Conservation (phyloP, 1,140 invertebrate genomes). For the Coelopa frigida region DNA sequence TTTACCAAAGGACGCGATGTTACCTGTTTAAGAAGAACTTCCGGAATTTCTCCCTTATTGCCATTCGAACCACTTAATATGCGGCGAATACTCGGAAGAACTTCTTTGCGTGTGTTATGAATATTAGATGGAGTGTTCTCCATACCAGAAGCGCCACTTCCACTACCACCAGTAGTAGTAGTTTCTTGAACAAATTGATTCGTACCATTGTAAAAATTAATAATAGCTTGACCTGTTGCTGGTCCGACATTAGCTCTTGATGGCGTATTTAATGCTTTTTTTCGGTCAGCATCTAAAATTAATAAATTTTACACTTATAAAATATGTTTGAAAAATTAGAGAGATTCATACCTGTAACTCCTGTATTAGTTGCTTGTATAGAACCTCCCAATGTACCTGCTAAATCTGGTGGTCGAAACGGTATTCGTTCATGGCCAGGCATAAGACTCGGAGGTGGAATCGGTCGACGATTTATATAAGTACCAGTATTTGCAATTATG, state of each 20-base stretch:
- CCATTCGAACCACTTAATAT: constrained; percentile 76
- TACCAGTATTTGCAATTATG: constrained; percentile 42
- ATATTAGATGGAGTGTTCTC: too few relatives aligned
- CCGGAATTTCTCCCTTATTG: constrained; percentile 68
- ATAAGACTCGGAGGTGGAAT: constrained; percentile 68
- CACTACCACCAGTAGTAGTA: too few relatives aligned
- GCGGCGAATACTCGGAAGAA: constrained; percentile 65
- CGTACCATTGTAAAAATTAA: too few relatives aligned
- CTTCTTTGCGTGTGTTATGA: constrained; percentile 48
- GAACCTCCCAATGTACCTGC: too few relatives aligned
- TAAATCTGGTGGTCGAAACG: constrained; percentile 56
- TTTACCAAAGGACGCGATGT: constrained; percentile 48
- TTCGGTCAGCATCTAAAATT: constrained; percentile 42
- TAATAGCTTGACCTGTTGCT: too few relatives aligned
- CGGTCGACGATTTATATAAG: constrained; percentile 57
- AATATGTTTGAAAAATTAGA: too few relatives aligned
- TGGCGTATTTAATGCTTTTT: constrained; percentile 66
- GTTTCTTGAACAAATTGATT: too few relatives aligned
- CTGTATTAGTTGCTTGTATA: too few relatives aligned
- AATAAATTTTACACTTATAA: too few relatives aligned
- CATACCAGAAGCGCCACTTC: too few relatives aligned
- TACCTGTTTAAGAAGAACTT: constrained; percentile 60
- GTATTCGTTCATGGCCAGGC: constrained; percentile 70
- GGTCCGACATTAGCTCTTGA: constrained; percentile 52
- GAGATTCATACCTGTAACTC: too few relatives aligned